Percentiles rank a stretch among this genome's conserved stretches.
Conservation (phyloP, 2,888 invertebrate genomes). For the Metalampra italica region DNA sequence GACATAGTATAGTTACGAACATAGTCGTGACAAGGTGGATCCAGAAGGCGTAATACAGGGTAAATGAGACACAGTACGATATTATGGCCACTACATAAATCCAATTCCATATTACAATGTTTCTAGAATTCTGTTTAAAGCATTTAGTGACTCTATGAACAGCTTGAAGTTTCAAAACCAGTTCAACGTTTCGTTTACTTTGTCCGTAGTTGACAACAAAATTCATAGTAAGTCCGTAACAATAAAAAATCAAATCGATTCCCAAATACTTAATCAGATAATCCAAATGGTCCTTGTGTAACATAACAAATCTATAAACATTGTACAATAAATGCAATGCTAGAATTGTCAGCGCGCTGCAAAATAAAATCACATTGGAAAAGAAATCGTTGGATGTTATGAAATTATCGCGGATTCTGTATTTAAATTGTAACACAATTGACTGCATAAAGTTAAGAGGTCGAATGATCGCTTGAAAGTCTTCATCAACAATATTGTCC, state of each 20-base stretch:
- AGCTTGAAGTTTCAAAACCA: not conserved
- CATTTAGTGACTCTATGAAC: not conserved
- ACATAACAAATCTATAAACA: not conserved
- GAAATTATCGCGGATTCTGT: not conserved
- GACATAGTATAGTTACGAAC: not conserved
- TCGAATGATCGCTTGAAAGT: not conserved
- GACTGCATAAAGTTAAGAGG: not conserved
- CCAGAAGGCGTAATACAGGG: not conserved
- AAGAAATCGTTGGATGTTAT: not conserved
- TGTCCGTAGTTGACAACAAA: not conserved
- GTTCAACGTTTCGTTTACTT: not conserved
- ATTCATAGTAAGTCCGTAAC: not conserved
- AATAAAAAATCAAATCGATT: not conserved
- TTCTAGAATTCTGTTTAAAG: not conserved
- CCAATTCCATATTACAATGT: not conserved
- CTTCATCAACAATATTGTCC: not conserved
- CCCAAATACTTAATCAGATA: not conserved
- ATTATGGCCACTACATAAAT: not conserved
- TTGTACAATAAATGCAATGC: not conserved
- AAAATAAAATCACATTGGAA: not conserved
- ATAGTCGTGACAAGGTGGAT: not conserved
- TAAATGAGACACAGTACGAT: not conserved
- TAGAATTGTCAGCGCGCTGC: not conserved
- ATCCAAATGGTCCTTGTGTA: not conserved
- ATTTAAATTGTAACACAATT: not conserved